Evolutionary conservation across 1,140 invertebrate species (phyloP), one percentile per base, ranked within the genome.

Genomic region (Conus betulinus): DNA sequence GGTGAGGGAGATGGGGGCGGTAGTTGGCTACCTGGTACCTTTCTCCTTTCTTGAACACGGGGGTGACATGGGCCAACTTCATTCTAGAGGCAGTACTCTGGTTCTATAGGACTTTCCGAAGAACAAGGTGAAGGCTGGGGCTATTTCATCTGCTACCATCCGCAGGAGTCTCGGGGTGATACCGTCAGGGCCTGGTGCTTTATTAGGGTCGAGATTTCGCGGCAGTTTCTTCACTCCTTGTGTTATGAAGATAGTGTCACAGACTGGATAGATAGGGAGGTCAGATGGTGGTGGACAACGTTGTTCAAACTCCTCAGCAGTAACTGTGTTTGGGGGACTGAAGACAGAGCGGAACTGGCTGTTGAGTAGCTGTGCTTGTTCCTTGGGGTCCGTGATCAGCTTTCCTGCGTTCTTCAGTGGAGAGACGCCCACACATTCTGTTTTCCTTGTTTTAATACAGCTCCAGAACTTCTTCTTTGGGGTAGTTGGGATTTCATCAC

Each of bases 1-100:
- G n/a, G 89, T 93, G 13, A 92, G 74, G 23, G 88, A 92, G 20
- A 91, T 88, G 6, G 90, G 90, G 91, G 51, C 90, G 88, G 51
- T 91, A 91, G 71, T 91, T 91, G 23, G 27, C 86, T 20, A 89
- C 4, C 15, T 87, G 55, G 60, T 89, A 76, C 87, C 88, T 90
- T 23, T 92, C 88, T 71, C 90, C 88, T 85, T 91, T 91, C 85
- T 90, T 91, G 71, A 55, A 89, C 25, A 88, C 84, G n/a, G 87
- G 87, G 3, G 87, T 87, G 27, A 91, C 84, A 74, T 90, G 60
- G 85, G n/a, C 87, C 88, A 60, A 78, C 87, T 91, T 89, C 90
- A 90, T 76, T 89, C 88, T 78, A 10, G 13, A 63, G 91, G 88
- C 55, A 87, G 63, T 85, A 25, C 81, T 20, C 87, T 88, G 8